Evolutionary conservation across 2,888 invertebrate species (phyloP).

Genomic region (Microctonus brassicae): DNA sequence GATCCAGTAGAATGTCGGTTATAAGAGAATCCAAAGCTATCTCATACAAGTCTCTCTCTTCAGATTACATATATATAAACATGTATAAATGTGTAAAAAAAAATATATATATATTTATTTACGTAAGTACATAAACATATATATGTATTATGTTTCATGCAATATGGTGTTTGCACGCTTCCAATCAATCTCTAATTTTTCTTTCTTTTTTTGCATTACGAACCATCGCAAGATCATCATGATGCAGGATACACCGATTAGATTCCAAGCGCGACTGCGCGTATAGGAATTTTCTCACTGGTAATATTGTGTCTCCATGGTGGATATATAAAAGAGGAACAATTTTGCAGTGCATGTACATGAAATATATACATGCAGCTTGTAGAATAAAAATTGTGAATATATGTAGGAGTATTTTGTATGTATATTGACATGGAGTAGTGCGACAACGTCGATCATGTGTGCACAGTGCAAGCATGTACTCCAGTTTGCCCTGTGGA

Average conservation of each 20-base stretch:
- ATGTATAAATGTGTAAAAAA: neutral
- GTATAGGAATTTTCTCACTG: neutral
- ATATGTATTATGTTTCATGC: neutral
- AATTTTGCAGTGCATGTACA: neutral
- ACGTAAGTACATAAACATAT: neutral
- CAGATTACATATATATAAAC: neutral
- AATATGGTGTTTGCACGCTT: constrained; percentile 9
- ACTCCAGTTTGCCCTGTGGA: constrained; percentile 30
- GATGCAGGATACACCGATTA: constrained; percentile 38
- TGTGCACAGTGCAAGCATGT: constrained; percentile 19
- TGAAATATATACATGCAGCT: no score
- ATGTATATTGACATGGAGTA: neutral
- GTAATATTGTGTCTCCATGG: constrained; percentile 7
- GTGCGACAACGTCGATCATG: constrained; percentile 31
- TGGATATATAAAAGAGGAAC: neutral
- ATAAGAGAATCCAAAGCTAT: neutral
- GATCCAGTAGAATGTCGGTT: constrained; percentile 26
- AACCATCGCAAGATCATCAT: constrained; percentile 3
- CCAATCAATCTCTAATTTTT: constrained; percentile 7
- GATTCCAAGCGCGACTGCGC: constrained; percentile 34
- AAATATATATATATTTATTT: no score
- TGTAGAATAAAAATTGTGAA: no score
- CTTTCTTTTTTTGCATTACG: neutral
- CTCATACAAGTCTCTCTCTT: neutral
- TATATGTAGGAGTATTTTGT: neutral